Conservation (phyloP, 2,797 vertebrate genomes). For the Etheostoma nigrum region DNA sequence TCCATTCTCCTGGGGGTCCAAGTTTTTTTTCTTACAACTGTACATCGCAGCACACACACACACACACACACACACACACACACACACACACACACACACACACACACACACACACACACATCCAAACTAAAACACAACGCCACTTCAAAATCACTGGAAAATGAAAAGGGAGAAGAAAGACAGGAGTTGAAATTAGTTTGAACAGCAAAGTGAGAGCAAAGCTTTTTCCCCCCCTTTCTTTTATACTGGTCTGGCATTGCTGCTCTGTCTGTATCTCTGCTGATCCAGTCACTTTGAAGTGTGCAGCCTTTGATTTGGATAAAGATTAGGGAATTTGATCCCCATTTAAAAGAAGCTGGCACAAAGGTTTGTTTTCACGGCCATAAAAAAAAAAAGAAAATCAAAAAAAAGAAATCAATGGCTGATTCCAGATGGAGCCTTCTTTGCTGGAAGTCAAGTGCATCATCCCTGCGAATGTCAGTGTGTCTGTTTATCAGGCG, state of each 20-base stretch:
- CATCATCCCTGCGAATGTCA: conserved; percentile 38
- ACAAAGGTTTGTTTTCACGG: conserved; percentile 53
- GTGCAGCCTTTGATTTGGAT: conserved; percentile 69
- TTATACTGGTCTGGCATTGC: conserved; percentile 31
- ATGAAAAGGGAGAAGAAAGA: conserved; percentile 48
- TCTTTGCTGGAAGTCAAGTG: conserved; percentile 34
- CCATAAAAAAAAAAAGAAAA: conserved; percentile 34
- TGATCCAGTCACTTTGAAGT: conserved; percentile 66
- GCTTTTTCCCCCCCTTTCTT: conserved; percentile 1
- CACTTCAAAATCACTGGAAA: conserved; percentile 25
- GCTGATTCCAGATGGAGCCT: conserved; percentile 43
- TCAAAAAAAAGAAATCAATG: conserved; percentile 56
- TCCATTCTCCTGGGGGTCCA: conserved; percentile 40
- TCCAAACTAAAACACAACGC: conserved; percentile 24
- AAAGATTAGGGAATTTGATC: conserved; percentile 68
- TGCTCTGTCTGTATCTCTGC: conserved; percentile 47
- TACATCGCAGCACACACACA: conserved; percentile 39
- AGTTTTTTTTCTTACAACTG: conserved; percentile 37
- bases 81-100: not conserved
- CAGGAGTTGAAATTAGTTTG: conserved; percentile 56
- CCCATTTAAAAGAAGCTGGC: conserved; percentile 42
- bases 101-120: not conserved
- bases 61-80: not conserved
- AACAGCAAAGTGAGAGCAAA: conserved; percentile 59
- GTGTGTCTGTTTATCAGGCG: conserved; percentile 47